phyloP scores from a whole-genome alignment of 2,888 invertebrate genomes.

The Folsomia manolachei region DNA sequence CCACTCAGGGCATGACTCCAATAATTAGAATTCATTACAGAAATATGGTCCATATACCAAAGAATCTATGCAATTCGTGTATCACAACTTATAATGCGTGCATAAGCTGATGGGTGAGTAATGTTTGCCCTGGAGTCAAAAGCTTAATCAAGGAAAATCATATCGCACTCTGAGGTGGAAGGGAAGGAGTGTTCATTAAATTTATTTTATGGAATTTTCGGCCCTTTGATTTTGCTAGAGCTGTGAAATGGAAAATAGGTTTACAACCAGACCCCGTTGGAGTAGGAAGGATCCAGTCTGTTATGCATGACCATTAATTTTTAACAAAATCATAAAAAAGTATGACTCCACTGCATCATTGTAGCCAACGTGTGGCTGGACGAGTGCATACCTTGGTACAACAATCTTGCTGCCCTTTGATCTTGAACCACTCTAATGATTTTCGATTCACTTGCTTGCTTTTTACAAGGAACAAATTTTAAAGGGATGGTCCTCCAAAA shows the following conservation, averaged over 20 bases:
- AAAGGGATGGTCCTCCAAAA: no score
- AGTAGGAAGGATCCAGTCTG: not conserved
- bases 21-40: conserved; percentile 8
- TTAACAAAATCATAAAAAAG: not conserved
- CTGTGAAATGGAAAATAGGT: not conserved
- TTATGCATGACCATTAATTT: not conserved
- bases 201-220: conserved; percentile 8
- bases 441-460: conserved; percentile 2
- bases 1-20: not conserved
- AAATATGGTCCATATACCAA: no score
- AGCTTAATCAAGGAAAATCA: conserved; percentile 8
- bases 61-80: not conserved
- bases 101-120: conserved; percentile 1
- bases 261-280: not conserved
- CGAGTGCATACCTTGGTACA: not conserved
- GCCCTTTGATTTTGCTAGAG: conserved; percentile 2
- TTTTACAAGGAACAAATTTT: no score
- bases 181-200: conserved; percentile 1
- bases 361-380: not conserved
- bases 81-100: not conserved
- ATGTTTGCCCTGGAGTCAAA: not conserved
- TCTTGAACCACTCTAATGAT: not conserved
- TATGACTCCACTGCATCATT: no score
- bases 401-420: conserved; percentile 2
- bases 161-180: not conserved